These are phyloP conservation scores for Lates calcarifer DNA, from an alignment of 2,113 vertebrate species.

Conservation along the genomic window DNA sequence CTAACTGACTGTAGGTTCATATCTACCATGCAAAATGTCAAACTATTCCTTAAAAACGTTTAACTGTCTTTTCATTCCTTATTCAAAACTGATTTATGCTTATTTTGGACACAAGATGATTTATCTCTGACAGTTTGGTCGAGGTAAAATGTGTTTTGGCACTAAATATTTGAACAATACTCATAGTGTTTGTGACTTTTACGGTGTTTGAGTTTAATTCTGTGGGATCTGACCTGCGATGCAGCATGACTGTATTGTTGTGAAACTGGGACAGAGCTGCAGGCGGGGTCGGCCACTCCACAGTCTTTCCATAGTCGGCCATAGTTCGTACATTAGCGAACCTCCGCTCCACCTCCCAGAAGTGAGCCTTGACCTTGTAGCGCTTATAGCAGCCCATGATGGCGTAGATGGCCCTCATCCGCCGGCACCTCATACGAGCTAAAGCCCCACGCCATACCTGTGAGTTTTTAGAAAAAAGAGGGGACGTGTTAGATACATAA, in stretches of 20 bases:
- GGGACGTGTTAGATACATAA: background rate
- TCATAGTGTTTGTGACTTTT: background rate
- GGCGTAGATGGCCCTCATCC: constrained; percentile 87
- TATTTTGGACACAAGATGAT: no score
- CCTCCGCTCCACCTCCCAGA: constrained; percentile 87
- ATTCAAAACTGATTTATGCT: no score
- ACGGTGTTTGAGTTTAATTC: background rate
- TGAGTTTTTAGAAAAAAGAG: background rate
- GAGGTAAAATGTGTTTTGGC: background rate
- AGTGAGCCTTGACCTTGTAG: constrained; percentile 90
- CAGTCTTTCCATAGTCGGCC: constrained; percentile 86
- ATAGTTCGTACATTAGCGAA: constrained; percentile 87
- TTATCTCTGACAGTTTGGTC: no score
- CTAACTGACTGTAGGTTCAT: background rate
- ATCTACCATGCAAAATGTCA: no score
- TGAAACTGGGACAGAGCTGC: constrained; percentile 88
- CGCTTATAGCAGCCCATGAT: constrained; percentile 92
- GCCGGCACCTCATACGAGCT: constrained; percentile 85
- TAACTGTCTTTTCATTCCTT: no score
- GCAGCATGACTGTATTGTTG: constrained; percentile 85
- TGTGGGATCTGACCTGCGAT: constrained; percentile 85
- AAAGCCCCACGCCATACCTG: constrained; percentile 93
- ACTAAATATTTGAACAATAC: no score
- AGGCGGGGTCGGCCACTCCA: constrained; percentile 88
- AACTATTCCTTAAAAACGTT: no score